phyloP scores from a whole-genome alignment of 2,888 invertebrate species.

The Dysmachus trigonus region DNA sequence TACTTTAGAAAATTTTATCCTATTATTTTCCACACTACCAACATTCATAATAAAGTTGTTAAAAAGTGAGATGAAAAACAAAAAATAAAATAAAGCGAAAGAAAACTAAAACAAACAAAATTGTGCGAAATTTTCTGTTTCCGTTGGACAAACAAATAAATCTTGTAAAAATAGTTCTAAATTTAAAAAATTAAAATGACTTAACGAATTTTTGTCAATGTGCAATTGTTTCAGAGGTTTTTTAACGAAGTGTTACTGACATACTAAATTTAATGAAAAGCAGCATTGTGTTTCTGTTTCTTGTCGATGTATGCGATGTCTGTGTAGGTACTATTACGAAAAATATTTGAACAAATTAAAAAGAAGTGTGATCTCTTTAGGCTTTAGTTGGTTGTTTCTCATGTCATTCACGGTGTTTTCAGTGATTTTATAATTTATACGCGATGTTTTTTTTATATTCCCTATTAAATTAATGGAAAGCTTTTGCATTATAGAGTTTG shows the following conservation, averaged over 20 bases:
- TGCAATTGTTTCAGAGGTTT: constrained; percentile 3
- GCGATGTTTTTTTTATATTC: not conserved
- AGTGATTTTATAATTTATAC: not conserved
- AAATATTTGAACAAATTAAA: not conserved
- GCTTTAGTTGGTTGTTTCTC: not conserved
- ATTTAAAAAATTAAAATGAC: not conserved
- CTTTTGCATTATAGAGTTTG: constrained; percentile 3
- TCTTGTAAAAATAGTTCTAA: not conserved
- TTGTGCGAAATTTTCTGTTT: not conserved
- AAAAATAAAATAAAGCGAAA: not conserved
- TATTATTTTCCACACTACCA: not conserved
- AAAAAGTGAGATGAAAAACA: not conserved
- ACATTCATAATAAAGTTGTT: not conserved
- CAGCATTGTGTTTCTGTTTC: not conserved
- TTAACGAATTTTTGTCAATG: not conserved
- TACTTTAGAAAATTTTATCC: not conserved
- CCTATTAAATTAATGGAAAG: not conserved
- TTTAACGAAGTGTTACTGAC: not conserved
- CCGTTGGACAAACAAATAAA: not conserved
- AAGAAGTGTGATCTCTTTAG: constrained; percentile 29
- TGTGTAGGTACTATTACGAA: constrained; percentile 1
- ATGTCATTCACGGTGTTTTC: not conserved
- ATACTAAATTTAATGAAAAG: not conserved
- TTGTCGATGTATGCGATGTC: constrained; percentile 1
- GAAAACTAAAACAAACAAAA: not conserved